A percentile compares a stretch with the other conserved stretches of the same genome.
Evolutionary conservation across 2,888 invertebrate genomes (phyloP).

Genomic region (Epirrhoe tristata): DNA sequence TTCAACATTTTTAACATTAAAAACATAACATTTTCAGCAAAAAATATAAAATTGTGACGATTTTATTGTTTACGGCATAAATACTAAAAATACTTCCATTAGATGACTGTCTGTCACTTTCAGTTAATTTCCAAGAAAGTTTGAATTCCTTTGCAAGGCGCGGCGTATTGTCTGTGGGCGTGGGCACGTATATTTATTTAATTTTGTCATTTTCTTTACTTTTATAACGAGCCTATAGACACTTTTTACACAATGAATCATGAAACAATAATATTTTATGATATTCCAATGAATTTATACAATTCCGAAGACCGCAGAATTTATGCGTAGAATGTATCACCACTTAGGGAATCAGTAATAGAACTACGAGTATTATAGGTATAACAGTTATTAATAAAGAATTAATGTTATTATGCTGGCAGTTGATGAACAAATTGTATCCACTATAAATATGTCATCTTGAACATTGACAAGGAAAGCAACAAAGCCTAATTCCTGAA

Average conservation of each 20-base stretch:
- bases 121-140: conserved; percentile 9
- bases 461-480: conserved; percentile 18
- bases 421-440: not conserved
- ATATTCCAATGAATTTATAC: too few relatives aligned
- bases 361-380: too few relatives aligned
- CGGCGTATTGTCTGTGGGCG: not conserved
- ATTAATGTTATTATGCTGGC: not conserved
- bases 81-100: conserved; percentile 3
- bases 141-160: not conserved
- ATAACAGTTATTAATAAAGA: too few relatives aligned
- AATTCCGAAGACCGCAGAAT: too few relatives aligned
- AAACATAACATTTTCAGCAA: too few relatives aligned
- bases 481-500: conserved; percentile 25
- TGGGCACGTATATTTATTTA: not conserved
- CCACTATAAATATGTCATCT: conserved; percentile 6
- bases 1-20: not conserved
- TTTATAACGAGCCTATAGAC: not conserved
- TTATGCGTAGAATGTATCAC: too few relatives aligned
- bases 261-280: too few relatives aligned
- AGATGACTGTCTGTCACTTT: conserved; percentile 15
- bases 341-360: too few relatives aligned
- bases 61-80: not conserved
- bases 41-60: not conserved
- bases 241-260: not conserved
- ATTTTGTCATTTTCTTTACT: not conserved